Percentiles rank a stretch among this genome's conserved stretches.
Evolutionary conservation across 2,797 vertebrate genomes (phyloP).

Genomic region (Myripristis jacobus): DNA sequence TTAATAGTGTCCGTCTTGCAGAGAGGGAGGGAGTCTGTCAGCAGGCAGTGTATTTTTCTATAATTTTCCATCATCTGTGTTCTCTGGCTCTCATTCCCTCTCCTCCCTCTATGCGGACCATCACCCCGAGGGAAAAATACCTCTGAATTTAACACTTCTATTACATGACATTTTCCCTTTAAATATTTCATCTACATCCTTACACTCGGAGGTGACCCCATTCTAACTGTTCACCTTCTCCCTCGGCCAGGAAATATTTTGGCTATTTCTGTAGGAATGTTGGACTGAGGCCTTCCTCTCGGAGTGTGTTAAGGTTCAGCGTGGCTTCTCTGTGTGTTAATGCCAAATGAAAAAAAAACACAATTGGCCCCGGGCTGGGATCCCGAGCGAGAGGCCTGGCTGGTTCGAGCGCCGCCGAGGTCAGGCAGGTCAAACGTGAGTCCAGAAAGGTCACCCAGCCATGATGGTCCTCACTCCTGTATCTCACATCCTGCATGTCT

Average conservation of each 20-base stretch:
- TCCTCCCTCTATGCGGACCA: not conserved
- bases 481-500: too few species aligned
- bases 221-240: slow-evolving; percentile 10
- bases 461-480: too few species aligned
- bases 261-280: slow-evolving; percentile 56
- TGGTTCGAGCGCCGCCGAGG: not conserved
- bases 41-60: slow-evolving; percentile 11
- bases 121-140: not conserved
- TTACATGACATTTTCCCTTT: not conserved
- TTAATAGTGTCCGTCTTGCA: not conserved
- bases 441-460: too few species aligned
- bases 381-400: not conserved
- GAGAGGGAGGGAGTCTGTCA: not conserved
- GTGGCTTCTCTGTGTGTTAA: slow-evolving; percentile 5
- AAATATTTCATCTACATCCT: slow-evolving; percentile 21
- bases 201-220: slow-evolving; percentile 22
- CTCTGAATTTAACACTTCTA: not conserved
- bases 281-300: slow-evolving; percentile 32
- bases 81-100: not conserved
- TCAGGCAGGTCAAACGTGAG: slow-evolving; percentile 8
- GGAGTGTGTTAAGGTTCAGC: slow-evolving; percentile 30
- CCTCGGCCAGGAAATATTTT: slow-evolving; percentile 49
- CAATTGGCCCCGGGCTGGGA: slow-evolving; percentile 18
- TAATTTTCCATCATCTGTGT: slow-evolving; percentile 5
- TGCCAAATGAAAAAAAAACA: slow-evolving; percentile 49